Evolutionary conservation across 2,113 vertebrate genomes (phyloP).

Genomic region (Morone chrysops): DNA sequence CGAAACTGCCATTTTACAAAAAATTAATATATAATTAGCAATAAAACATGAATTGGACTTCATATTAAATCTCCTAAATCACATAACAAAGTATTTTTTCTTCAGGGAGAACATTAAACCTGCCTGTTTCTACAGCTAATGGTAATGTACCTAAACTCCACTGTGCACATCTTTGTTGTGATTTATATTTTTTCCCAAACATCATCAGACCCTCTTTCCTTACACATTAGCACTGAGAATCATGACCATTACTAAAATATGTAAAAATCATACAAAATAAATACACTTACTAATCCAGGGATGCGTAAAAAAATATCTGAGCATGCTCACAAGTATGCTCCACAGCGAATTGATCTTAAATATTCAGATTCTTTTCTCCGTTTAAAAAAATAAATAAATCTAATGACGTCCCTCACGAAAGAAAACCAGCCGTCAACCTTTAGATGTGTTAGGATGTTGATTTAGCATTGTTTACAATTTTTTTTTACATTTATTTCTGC

Average conservation of each 20-base stretch:
- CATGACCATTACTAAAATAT: no score
- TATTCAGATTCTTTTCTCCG: not conserved
- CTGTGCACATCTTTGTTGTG: not conserved
- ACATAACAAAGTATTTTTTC: no score
- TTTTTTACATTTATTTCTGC: not conserved
- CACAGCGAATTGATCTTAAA: not conserved
- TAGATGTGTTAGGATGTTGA: not conserved
- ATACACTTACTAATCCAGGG: not conserved
- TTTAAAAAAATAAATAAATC: not conserved
- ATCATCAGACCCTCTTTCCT: no score
- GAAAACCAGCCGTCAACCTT: no score
- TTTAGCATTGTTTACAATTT: slow-evolving; percentile 3
- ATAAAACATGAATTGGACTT: not conserved
- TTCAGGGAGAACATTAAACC: no score
- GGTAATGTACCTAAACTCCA: no score
- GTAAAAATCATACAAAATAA: no score
- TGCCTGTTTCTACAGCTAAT: no score
- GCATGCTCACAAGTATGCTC: not conserved
- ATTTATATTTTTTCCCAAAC: not conserved
- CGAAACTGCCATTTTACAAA: no score
- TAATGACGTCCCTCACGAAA: not conserved
- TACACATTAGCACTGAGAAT: no score
- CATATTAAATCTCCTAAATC: no score
- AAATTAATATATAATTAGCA: not conserved
- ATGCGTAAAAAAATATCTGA: no score